Evolutionary conservation across 1,140 invertebrate species (phyloP).

Genomic region (Elymnias hypermnestra): DNA sequence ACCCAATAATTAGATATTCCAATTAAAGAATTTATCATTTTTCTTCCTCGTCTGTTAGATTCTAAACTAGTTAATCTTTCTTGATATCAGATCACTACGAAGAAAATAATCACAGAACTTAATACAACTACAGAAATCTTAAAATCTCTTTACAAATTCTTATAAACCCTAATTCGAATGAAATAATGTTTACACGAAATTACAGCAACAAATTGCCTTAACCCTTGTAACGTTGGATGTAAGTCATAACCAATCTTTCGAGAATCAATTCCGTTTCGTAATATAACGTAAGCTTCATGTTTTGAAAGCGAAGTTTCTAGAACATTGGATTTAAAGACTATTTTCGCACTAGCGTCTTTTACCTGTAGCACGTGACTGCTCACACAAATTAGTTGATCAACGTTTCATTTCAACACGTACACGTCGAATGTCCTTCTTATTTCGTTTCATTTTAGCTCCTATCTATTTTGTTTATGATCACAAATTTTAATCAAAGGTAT

Average conservation of each 20-base stretch:
- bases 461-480: slow-evolving; percentile 5
- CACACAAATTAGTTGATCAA: slow-evolving; percentile 22
- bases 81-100: too few species aligned
- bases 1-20: too few species aligned
- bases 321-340: background rate
- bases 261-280: slow-evolving; percentile 2
- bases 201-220: background rate
- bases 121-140: too few species aligned
- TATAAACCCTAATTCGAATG: too few species aligned
- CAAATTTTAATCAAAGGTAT: slow-evolving; percentile 5
- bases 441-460: slow-evolving; percentile 3
- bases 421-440: slow-evolving; percentile 2
- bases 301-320: slow-evolving; percentile 3
- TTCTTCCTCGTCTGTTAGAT: too few species aligned
- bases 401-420: slow-evolving; percentile 11
- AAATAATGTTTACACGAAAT: too few species aligned
- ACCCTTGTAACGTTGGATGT: background rate
- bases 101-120: too few species aligned
- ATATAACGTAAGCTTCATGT: background rate
- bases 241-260: background rate
- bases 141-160: too few species aligned
- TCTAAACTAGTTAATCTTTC: too few species aligned
- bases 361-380: slow-evolving; percentile 16
- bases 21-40: too few species aligned
- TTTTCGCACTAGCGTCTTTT: slow-evolving; percentile 2